Percentiles rank a stretch among this genome's conserved stretches.
phyloP scores from a whole-genome alignment of 2,888 invertebrate genomes.

The Eustalomyia histrio region DNA sequence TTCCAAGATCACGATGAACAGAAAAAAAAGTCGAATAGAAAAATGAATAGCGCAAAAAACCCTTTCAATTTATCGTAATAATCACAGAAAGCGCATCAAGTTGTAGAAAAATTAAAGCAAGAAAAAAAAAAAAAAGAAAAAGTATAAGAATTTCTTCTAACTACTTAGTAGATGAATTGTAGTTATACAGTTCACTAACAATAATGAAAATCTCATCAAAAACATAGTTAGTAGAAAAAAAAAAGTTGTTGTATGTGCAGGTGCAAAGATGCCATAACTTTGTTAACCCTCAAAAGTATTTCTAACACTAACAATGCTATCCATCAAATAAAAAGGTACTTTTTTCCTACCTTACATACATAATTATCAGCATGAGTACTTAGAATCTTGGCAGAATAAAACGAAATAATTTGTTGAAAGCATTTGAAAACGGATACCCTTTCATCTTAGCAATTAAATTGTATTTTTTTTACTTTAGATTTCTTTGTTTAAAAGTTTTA shows the following conservation, averaged over 20 bases:
- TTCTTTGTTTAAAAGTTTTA: conserved; percentile 42
- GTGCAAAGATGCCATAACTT: conserved; percentile 75
- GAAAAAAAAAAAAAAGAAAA: background rate
- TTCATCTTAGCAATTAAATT: conserved; percentile 65
- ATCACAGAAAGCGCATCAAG: conserved; percentile 55
- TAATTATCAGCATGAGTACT: conserved; percentile 64
- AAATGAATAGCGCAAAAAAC: conserved; percentile 39
- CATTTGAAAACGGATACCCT: conserved; percentile 65
- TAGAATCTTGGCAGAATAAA: conserved; percentile 50
- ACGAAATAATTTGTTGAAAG: conserved; percentile 54
- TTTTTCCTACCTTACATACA: conserved; percentile 32
- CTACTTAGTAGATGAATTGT: conserved; percentile 45
- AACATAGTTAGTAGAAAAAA: conserved; percentile 22
- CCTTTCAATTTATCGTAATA: conserved; percentile 49
- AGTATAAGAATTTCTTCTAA: conserved; percentile 47
- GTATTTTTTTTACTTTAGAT: conserved; percentile 31
- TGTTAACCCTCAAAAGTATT: conserved; percentile 64
- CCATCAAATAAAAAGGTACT: conserved; percentile 60
- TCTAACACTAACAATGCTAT: conserved; percentile 65
- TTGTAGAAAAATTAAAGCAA: background rate
- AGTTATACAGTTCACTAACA: conserved; percentile 25
- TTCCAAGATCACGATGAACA: conserved; percentile 48
- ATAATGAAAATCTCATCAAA: conserved; percentile 52
- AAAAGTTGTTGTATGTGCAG: conserved; percentile 70
- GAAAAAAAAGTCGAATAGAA: too few species aligned